Percentiles rank a stretch among this genome's conserved stretches.
Conservation (phyloP, 1,140 invertebrate genomes). For the Metaphire vulgaris region DNA sequence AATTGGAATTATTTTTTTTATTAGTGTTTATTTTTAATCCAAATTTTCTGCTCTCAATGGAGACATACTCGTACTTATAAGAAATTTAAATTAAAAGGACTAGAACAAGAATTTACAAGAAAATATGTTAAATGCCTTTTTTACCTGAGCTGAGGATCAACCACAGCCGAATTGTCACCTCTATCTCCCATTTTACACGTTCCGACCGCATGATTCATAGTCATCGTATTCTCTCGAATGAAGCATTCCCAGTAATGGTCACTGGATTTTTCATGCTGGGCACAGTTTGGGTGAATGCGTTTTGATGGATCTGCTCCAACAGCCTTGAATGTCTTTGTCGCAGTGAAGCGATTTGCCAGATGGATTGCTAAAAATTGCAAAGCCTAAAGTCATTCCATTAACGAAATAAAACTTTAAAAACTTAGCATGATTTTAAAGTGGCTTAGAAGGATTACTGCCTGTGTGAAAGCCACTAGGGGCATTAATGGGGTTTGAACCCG, state of each 20-base stretch:
- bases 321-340: slow-evolving; percentile 8
- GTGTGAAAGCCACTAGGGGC: too few relatives aligned
- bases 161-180: slow-evolving; percentile 74
- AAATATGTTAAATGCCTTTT: background rate
- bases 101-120: slow-evolving; percentile 2
- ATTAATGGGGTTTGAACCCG: too few relatives aligned
- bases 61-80: too few relatives aligned
- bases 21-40: too few relatives aligned
- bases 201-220: slow-evolving; percentile 79
- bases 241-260: slow-evolving; percentile 49
- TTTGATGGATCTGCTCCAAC: slow-evolving; percentile 13
- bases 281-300: slow-evolving; percentile 22
- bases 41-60: too few relatives aligned
- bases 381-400: too few relatives aligned
- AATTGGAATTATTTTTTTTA: too few relatives aligned
- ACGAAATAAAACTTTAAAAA: too few relatives aligned
- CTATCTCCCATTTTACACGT: slow-evolving; percentile 88
- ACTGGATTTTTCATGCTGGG: slow-evolving; percentile 28
- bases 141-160: slow-evolving; percentile 65
- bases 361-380: slow-evolving; percentile 10
- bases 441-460: too few relatives aligned
- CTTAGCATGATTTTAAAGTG: too few relatives aligned
- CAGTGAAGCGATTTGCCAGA: slow-evolving; percentile 13
- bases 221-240: slow-evolving; percentile 51
- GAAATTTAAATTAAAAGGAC: too few relatives aligned